Base-by-base conservation (phyloP, 92 coral and sea anemone species). In the Bergia sp. region DNA sequence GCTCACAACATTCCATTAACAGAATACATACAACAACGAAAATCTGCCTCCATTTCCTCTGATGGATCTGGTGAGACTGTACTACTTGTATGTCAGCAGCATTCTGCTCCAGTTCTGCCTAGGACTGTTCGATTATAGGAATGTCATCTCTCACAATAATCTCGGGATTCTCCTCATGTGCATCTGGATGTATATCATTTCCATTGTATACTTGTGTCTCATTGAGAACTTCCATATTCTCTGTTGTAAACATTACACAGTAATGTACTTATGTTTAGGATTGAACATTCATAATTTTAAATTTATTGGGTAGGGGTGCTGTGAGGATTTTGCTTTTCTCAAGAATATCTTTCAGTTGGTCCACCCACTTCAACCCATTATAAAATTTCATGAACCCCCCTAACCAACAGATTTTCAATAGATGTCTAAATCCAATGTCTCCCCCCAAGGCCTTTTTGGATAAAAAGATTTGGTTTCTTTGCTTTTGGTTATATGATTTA, bases 1-100 rank as follows among this genome's bases (percentile, higher is more conserved):
- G 90, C 86, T 96, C 99, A 86, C 98, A 96, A 7, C 94, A 82
- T 91, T 95, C 99, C 1, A 96, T 95, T 7, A 90, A 57, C 80
- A 96, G 86, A 82, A 96, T 94, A 40, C 96, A 95, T 4, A 91
- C 8, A 7, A 90, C 78, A 38, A 88, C 89, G 37, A 87, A 73
- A 49, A 83, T 64, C 73, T 58, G 90, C n/a, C 71, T 79, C 73
- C 91, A 78, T 38, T 84, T 84, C 87, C 66, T 84, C 21, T 36
- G 53, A 64, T 21, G 86, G 11, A 7, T 43, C 36, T 82, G 50
- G 5, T 18, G 29, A 61, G 69, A 18, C 69, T 61, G 69, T 23
- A 3, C 23, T 61, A 21, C n/a, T 61, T 61, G 29, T 16, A 61
- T 20, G 29, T 61, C 69, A 61, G 69, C 69, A 18, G 69, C n/a